These are phyloP conservation scores for Clunio marinus DNA, from an alignment of 2,888 invertebrate species.

Conservation along the genomic window DNA sequence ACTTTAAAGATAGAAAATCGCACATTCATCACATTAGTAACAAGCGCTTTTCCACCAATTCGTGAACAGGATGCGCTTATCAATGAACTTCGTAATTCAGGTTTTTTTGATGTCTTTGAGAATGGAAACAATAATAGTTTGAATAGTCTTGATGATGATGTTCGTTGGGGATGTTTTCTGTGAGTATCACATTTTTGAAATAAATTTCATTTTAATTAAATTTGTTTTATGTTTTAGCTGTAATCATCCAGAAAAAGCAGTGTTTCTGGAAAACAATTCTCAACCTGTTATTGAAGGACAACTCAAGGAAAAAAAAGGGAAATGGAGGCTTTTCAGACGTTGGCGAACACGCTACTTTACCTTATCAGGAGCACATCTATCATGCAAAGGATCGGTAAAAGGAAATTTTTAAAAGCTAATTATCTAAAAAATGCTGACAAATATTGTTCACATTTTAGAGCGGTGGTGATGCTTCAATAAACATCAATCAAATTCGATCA, in stretches of 20 bases:
- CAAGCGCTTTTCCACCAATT: constrained; percentile 86
- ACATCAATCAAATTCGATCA: constrained; percentile 87
- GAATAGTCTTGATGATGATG: constrained; percentile 22
- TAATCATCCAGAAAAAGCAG: constrained; percentile 85
- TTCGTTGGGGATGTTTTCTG: constrained; percentile 31
- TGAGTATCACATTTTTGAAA: constrained; percentile 8
- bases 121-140: constrained; percentile 53
- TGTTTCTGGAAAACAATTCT: constrained; percentile 72
- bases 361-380: constrained; percentile 84
- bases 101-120: constrained; percentile 92
- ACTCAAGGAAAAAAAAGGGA: constrained; percentile 85
- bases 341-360: constrained; percentile 95
- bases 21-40: constrained; percentile 84
- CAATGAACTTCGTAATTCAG: constrained; percentile 77
- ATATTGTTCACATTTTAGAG: constrained; percentile 55
- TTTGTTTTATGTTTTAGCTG: constrained; percentile 54
- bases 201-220: not conserved
- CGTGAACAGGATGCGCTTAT: constrained; percentile 82
- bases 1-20: constrained; percentile 87
- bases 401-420: not conserved
- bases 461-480: constrained; percentile 73
- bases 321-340: constrained; percentile 84
- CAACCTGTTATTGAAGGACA: constrained; percentile 87
- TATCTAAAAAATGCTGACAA: not conserved
- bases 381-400: constrained; percentile 78